Percentiles rank a stretch among this genome's conserved stretches.
phyloP scores from a whole-genome alignment of 2,888 invertebrate species.

The Tortricodes alternella region DNA sequence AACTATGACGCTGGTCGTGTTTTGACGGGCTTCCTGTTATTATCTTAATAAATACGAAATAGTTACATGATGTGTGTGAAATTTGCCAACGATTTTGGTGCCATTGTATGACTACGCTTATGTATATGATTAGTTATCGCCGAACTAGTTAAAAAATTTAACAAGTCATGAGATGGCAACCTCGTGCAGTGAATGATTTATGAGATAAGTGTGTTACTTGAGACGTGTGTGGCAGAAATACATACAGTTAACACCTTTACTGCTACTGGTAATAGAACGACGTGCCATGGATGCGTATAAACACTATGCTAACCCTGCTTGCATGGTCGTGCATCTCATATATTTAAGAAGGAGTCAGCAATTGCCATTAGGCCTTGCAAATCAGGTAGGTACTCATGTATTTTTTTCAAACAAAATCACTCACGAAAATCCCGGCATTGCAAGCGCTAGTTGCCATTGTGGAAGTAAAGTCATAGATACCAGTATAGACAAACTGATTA shows the following conservation, averaged over 20 bases:
- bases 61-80: background rate
- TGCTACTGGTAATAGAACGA: conserved; percentile 30
- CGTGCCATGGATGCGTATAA: conserved; percentile 18
- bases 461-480: too few relatives aligned
- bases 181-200: conserved; percentile 11
- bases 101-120: background rate
- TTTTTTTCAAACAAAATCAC: too few relatives aligned
- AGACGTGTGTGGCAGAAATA: conserved; percentile 42
- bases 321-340: conserved; percentile 2
- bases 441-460: too few relatives aligned
- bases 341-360: background rate
- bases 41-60: conserved; percentile 1
- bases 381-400: background rate
- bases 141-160: background rate
- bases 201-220: conserved; percentile 36
- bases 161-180: too few relatives aligned
- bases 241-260: conserved; percentile 42
- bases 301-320: background rate
- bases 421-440: too few relatives aligned
- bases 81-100: background rate
- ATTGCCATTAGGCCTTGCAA: background rate
- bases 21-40: background rate
- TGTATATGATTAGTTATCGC: background rate
- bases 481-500: too few relatives aligned
- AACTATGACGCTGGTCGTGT: conserved; percentile 8